Conservation (phyloP, 2,797 vertebrate species). For the Tapera naevia region DNA sequence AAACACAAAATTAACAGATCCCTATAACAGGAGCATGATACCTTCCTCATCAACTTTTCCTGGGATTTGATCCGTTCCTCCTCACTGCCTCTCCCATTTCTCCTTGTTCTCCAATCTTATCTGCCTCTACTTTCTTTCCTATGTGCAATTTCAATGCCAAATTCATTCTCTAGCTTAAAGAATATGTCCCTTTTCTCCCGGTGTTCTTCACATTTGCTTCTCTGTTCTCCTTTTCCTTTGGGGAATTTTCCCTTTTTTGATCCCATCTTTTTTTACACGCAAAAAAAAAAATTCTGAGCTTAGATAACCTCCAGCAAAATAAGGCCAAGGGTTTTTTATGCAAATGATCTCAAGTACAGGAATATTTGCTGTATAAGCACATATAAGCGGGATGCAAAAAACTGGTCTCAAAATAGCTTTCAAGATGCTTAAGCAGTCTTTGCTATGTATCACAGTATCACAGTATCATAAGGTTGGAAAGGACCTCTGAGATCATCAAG, state of each 20-base stretch:
- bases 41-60: not conserved
- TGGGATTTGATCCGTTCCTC: not conserved
- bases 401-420: not conserved
- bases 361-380: not conserved
- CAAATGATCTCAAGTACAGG: not conserved
- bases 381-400: not conserved
- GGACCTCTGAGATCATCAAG: no score
- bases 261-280: not conserved
- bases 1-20: not conserved
- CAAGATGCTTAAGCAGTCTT: not conserved
- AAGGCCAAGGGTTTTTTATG: not conserved
- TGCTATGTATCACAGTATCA: no score
- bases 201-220: not conserved
- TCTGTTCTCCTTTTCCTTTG: not conserved
- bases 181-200: not conserved
- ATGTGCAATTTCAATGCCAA: not conserved
- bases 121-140: not conserved
- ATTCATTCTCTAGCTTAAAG: not conserved
- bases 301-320: not conserved
- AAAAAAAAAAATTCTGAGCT: not conserved
- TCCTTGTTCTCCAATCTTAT: not conserved
- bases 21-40: not conserved
- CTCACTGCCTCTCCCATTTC: not conserved
- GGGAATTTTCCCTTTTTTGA: not conserved
- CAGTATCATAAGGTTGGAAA: no score